Conservation (phyloP, 2,113 vertebrate genomes). For the Ailuropoda melanoleuca region DNA sequence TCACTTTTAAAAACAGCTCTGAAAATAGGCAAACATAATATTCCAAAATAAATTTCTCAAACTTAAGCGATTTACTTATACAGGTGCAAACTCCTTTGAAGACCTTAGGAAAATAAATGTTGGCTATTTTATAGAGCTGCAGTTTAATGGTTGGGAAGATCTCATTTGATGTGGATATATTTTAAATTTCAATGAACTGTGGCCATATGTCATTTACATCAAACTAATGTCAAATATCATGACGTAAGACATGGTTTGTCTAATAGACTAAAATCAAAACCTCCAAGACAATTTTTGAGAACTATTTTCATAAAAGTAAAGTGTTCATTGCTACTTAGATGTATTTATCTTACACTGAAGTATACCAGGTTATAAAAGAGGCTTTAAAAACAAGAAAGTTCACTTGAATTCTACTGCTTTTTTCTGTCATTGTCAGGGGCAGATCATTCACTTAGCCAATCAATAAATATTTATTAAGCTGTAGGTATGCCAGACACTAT, state of each 20-base stretch:
- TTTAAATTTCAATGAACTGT: neutral
- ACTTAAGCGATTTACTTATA: neutral
- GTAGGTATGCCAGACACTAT: neutral
- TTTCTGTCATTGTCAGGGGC: neutral
- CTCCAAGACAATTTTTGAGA: neutral
- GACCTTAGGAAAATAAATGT: neutral
- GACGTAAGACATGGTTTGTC: neutral
- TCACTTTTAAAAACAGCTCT: neutral
- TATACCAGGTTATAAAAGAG: neutral
- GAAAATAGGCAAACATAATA: neutral
- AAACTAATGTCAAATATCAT: neutral
- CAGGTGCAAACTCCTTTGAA: neutral
- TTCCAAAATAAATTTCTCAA: conserved; percentile 3
- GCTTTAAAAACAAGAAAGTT: neutral
- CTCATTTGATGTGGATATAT: neutral
- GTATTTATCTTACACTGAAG: neutral
- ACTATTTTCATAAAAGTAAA: neutral
- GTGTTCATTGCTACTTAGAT: neutral
- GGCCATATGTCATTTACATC: neutral
- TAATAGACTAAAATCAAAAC: neutral
- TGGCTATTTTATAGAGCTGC: neutral
- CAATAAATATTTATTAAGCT: neutral
- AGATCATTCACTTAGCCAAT: neutral
- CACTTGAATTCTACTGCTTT: neutral
- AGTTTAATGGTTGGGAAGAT: neutral